These are phyloP conservation scores for Stylophora pistillata DNA, from an alignment of 64 coral and sea anemone species.

Conservation along the genomic window DNA sequence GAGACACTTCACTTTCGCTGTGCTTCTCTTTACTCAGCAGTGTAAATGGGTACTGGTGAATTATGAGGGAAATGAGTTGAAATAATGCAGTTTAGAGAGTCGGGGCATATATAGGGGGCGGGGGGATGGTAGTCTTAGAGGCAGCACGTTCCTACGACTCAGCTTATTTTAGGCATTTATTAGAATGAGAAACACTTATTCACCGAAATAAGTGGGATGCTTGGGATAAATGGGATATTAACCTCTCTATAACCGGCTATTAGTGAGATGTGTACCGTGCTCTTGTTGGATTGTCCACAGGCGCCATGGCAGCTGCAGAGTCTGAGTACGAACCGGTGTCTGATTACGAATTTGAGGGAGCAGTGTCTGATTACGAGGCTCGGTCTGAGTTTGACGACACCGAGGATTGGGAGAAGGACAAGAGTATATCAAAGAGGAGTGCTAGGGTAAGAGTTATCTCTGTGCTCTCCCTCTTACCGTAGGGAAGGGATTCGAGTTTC, in stretches of 20 bases:
- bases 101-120: too few species aligned
- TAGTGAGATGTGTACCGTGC: background rate
- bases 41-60: too few species aligned
- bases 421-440: conserved; percentile 87
- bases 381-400: conserved; percentile 81
- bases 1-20: too few species aligned
- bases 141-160: too few species aligned
- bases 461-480: too few species aligned
- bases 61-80: too few species aligned
- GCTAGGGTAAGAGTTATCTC: background rate
- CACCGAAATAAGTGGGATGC: background rate
- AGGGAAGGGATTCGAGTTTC: too few species aligned
- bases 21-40: too few species aligned
- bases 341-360: conserved; percentile 72
- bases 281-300: background rate
- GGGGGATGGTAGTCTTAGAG: too few species aligned
- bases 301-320: conserved; percentile 50
- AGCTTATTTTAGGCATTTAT: too few species aligned
- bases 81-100: too few species aligned
- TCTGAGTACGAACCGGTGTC: conserved; percentile 72
- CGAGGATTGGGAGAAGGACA: conserved; percentile 80
- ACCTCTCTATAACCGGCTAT: background rate
- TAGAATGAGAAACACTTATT: too few species aligned
- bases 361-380: conserved; percentile 85
- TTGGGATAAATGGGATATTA: background rate